Conservation (phyloP, 2,113 vertebrate species). For the Lepidothrix coronata region DNA sequence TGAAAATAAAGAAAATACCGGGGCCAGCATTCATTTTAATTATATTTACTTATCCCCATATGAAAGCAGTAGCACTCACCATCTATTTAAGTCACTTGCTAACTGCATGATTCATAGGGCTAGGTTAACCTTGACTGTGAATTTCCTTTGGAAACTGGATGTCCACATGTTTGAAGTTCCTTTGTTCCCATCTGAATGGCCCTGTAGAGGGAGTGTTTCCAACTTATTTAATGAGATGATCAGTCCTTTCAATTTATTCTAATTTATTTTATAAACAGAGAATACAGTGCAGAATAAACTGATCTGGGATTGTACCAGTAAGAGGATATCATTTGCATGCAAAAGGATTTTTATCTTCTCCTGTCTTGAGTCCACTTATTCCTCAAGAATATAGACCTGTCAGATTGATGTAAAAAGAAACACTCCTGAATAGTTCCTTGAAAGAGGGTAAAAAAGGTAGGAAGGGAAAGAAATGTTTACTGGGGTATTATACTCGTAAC, state of each 20-base stretch:
- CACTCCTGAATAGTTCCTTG: background rate
- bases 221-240: background rate
- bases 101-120: background rate
- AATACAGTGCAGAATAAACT: background rate
- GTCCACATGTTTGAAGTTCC: background rate
- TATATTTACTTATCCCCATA: background rate
- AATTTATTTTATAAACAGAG: constrained; percentile 4
- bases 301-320: background rate
- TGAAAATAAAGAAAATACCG: background rate
- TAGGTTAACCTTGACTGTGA: constrained; percentile 4
- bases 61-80: background rate
- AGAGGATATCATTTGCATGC: background rate
- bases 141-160: constrained; percentile 9
- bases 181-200: background rate
- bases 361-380: background rate
- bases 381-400: background rate
- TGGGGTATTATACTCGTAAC: background rate
- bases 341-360: background rate
- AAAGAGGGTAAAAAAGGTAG: background rate
- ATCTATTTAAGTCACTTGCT: constrained; percentile 18
- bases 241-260: background rate
- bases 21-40: background rate
- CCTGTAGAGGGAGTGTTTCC: background rate
- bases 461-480: background rate
- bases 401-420: background rate